phyloP scores from a whole-genome alignment of 2,888 invertebrate species.

The Drosophila cognata region DNA sequence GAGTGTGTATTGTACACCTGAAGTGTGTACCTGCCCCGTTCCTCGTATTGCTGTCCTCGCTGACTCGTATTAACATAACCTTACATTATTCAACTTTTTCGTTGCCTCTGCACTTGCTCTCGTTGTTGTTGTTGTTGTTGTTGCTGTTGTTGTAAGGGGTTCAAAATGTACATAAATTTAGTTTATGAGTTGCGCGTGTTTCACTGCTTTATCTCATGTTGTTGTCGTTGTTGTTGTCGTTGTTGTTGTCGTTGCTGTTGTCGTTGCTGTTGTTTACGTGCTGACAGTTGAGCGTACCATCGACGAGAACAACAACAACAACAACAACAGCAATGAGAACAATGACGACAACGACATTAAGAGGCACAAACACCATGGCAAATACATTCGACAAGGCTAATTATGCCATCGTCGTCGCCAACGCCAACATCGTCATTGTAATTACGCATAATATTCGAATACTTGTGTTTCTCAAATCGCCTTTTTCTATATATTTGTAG shows the following conservation, averaged over 20 bases:
- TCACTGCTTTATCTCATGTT: slow-evolving; percentile 22
- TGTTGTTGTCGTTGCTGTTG: slow-evolving; percentile 4
- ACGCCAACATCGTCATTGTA: slow-evolving; percentile 53
- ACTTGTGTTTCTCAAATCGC: slow-evolving; percentile 27
- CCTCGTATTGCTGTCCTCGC: slow-evolving; percentile 21
- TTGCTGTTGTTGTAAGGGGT: slow-evolving; percentile 1
- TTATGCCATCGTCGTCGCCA: slow-evolving; percentile 66
- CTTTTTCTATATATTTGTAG: slow-evolving; percentile 1
- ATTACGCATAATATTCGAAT: slow-evolving; percentile 67
- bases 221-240: slow-evolving; percentile 12
- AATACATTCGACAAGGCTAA: slow-evolving; percentile 63
- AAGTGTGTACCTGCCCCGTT: slow-evolving; percentile 13
- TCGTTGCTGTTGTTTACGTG: slow-evolving; percentile 28
- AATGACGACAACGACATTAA: slow-evolving; percentile 15
- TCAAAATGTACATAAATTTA: slow-evolving; percentile 71
- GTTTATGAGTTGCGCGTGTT: slow-evolving; percentile 66
- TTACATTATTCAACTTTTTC: slow-evolving; percentile 76
- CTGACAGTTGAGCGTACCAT: slow-evolving; percentile 44
- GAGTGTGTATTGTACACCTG: slow-evolving; percentile 61
- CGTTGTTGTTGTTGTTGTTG: slow-evolving; percentile 6
- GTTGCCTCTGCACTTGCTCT: slow-evolving; percentile 60
- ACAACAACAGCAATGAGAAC: slow-evolving; percentile 13
- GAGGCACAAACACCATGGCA: slow-evolving; percentile 25
- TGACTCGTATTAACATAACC: slow-evolving; percentile 67
- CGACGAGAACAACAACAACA: slow-evolving; percentile 21